Conservation (phyloP, 2,113 vertebrate species). For the Syngnathus typhle region DNA sequence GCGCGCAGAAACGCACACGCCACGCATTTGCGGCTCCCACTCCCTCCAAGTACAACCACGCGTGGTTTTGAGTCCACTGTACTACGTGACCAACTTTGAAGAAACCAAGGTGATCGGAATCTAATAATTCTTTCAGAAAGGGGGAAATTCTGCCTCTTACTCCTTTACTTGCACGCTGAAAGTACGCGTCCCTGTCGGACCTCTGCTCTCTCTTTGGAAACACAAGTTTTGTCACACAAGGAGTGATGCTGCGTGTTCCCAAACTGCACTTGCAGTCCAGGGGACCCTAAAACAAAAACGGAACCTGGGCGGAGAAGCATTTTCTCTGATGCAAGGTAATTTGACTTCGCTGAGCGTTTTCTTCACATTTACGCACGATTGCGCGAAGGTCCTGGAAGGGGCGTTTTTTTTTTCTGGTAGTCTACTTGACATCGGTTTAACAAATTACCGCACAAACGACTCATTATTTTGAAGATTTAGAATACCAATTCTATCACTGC, state of each 20-base stretch:
- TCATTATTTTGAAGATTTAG: background rate
- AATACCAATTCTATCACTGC: slow-evolving; percentile 10
- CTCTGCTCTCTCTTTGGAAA: slow-evolving; percentile 50
- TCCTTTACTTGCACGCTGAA: slow-evolving; percentile 13
- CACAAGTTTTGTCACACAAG: slow-evolving; percentile 51
- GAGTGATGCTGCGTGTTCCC: slow-evolving; percentile 70
- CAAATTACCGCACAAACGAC: slow-evolving; percentile 48
- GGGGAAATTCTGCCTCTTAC: slow-evolving; percentile 6
- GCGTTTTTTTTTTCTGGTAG: slow-evolving; percentile 9
- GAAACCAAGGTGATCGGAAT: slow-evolving; percentile 60
- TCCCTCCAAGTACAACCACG: slow-evolving; percentile 11
- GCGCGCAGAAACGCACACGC: slow-evolving; percentile 45
- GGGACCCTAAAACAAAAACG: slow-evolving; percentile 59
- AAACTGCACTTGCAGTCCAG: slow-evolving; percentile 68
- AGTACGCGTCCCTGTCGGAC: slow-evolving; percentile 41
- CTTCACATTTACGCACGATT: slow-evolving; percentile 50
- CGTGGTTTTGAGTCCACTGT: slow-evolving; percentile 42
- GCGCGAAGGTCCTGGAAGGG: slow-evolving; percentile 25
- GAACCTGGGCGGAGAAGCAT: slow-evolving; percentile 45
- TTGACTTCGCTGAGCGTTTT: slow-evolving; percentile 32
- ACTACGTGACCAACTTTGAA: slow-evolving; percentile 27
- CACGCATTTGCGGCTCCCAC: slow-evolving; percentile 2
- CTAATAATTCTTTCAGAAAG: slow-evolving; percentile 24
- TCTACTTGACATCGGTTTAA: slow-evolving; percentile 31
- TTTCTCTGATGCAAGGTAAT: slow-evolving; percentile 55